Conservation (phyloP, 2,888 invertebrate genomes). For the Meganola albula region DNA sequence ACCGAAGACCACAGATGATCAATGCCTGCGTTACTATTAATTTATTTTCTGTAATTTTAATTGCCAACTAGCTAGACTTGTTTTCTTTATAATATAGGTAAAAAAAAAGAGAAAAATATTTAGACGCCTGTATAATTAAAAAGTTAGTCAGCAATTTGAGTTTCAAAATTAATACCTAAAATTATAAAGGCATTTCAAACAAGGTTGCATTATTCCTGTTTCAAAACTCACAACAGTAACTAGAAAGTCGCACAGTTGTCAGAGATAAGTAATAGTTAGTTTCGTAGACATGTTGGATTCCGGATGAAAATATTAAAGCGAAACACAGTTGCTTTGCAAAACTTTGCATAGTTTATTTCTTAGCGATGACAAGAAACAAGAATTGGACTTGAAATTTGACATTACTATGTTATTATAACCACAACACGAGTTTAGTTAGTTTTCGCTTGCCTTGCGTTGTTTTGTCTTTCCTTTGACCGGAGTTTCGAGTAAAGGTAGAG, state of each 20-base stretch:
- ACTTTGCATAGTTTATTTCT: slow-evolving; percentile 23
- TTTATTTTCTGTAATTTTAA: neutral
- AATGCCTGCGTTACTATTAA: neutral
- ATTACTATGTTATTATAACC: neutral
- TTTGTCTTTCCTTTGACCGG: slow-evolving; percentile 11
- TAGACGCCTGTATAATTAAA: too few species aligned
- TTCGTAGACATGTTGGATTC: slow-evolving; percentile 28
- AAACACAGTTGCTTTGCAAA: slow-evolving; percentile 16
- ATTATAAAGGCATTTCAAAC: slow-evolving; percentile 22
- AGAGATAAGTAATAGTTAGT: slow-evolving; percentile 33
- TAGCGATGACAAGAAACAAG: slow-evolving; percentile 7
- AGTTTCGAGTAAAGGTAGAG: slow-evolving; percentile 33
- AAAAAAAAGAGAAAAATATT: too few species aligned
- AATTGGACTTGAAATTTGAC: slow-evolving; percentile 6
- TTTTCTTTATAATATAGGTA: neutral
- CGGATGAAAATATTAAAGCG: slow-evolving; percentile 37
- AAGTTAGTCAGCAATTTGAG: too few species aligned
- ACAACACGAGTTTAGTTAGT: neutral
- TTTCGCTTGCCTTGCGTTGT: slow-evolving; percentile 9
- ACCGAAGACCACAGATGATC: too few species aligned
- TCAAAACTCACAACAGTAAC: slow-evolving; percentile 41
- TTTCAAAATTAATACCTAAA: slow-evolving; percentile 21
- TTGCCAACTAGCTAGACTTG: neutral
- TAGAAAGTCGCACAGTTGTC: slow-evolving; percentile 34
- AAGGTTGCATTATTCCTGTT: slow-evolving; percentile 35